Conservation (phyloP, 2,113 vertebrate species). For the Athene noctua region DNA sequence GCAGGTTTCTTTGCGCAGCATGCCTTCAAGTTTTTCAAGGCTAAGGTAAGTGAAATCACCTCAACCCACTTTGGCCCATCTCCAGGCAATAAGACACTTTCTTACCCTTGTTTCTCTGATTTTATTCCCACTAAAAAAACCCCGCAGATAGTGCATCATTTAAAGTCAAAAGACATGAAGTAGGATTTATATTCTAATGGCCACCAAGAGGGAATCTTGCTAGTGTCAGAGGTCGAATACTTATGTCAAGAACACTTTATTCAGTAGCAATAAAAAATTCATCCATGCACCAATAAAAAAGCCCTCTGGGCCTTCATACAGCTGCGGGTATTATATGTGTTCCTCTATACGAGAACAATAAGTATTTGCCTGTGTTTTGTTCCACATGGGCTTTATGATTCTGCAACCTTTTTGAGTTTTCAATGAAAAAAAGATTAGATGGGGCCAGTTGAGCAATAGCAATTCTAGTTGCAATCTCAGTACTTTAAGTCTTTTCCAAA, state of each 20-base stretch:
- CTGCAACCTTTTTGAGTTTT: slow-evolving; percentile 37
- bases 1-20: background rate
- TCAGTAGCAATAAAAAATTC: slow-evolving; percentile 65
- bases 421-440: slow-evolving; percentile 48
- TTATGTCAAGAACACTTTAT: slow-evolving; percentile 64
- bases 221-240: slow-evolving; percentile 52
- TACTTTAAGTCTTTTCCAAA: slow-evolving; percentile 45
- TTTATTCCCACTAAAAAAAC: background rate
- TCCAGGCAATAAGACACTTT: background rate
- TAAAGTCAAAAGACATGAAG: background rate
- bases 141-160: background rate
- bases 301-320: slow-evolving; percentile 7
- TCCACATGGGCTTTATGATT: slow-evolving; percentile 15
- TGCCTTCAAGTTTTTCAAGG: background rate
- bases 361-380: slow-evolving; percentile 51
- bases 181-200: slow-evolving; percentile 41
- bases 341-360: slow-evolving; percentile 29
- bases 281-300: slow-evolving; percentile 28
- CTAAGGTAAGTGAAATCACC: background rate
- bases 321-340: background rate
- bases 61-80: background rate
- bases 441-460: slow-evolving; percentile 21
- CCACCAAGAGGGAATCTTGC: slow-evolving; percentile 50
- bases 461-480: slow-evolving; percentile 17
- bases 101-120: background rate